Evolutionary conservation across 2,113 vertebrate genomes (phyloP).

Genomic region (Plecturocebus donacophilus): DNA sequence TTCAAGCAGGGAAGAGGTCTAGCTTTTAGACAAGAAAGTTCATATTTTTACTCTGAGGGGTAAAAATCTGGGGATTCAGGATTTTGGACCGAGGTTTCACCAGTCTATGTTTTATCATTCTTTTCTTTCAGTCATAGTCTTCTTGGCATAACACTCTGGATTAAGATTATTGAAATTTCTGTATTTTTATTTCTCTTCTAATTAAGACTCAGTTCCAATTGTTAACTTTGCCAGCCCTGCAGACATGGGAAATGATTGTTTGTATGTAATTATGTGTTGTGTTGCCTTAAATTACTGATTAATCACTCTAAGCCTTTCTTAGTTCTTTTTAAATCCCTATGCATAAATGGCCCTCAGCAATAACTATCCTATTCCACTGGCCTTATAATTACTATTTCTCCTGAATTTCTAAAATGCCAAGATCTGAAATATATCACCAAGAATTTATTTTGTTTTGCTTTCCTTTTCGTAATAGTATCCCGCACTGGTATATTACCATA

Average conservation of each 20-base stretch:
- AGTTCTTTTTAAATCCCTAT: background rate
- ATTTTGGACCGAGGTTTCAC: background rate
- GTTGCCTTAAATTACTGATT: background rate
- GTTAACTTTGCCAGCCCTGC: background rate
- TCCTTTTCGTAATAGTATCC: background rate
- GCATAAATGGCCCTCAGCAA: background rate
- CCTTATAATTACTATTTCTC: background rate
- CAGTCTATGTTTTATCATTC: background rate
- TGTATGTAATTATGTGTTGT: background rate
- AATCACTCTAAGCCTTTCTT: background rate
- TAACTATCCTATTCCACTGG: background rate
- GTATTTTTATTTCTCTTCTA: background rate
- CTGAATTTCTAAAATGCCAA: background rate
- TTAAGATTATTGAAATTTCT: background rate
- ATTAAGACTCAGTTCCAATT: background rate
- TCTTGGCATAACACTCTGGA: background rate
- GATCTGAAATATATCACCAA: background rate
- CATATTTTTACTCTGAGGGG: background rate
- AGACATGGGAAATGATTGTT: background rate
- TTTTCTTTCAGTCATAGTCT: background rate
- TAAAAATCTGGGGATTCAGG: background rate
- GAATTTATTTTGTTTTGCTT: background rate
- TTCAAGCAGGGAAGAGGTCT: background rate
- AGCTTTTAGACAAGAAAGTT: background rate
- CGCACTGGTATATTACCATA: background rate